These are phyloP conservation scores for Damaliscus lunatus DNA, from an alignment of 2,113 vertebrate genomes.

Conservation along the genomic window DNA sequence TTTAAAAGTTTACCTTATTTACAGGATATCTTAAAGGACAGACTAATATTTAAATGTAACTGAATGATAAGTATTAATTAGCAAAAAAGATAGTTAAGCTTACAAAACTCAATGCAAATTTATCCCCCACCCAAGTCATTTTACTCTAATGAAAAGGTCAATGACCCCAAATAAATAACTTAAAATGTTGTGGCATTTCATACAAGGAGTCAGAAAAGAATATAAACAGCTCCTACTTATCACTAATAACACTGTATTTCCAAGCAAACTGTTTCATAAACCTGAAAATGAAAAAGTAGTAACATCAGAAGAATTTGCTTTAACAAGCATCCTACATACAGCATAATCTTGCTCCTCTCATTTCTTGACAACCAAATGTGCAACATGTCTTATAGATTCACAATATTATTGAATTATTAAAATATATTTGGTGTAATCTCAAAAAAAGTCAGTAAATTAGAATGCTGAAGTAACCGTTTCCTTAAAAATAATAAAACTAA, in stretches of 20 bases:
- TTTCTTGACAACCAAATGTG: not conserved
- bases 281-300: not conserved
- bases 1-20: not conserved
- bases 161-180: not conserved
- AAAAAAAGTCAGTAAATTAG: not conserved
- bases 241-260: not conserved
- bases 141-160: not conserved
- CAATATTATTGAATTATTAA: not conserved
- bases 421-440: not conserved
- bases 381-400: not conserved
- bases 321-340: not conserved
- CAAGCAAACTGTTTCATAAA: not conserved
- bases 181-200: not conserved
- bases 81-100: not conserved
- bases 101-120: not conserved
- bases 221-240: not conserved
- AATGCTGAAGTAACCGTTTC: not conserved
- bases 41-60: not conserved
- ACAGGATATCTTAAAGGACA: not conserved
- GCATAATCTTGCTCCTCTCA: not conserved
- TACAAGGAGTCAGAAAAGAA: not conserved
- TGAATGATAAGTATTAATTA: not conserved
- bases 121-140: not conserved
- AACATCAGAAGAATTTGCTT: not conserved
- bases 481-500: not conserved